Conservation (phyloP, 2,113 vertebrate species). For the Onychostruthus taczanowskii region DNA sequence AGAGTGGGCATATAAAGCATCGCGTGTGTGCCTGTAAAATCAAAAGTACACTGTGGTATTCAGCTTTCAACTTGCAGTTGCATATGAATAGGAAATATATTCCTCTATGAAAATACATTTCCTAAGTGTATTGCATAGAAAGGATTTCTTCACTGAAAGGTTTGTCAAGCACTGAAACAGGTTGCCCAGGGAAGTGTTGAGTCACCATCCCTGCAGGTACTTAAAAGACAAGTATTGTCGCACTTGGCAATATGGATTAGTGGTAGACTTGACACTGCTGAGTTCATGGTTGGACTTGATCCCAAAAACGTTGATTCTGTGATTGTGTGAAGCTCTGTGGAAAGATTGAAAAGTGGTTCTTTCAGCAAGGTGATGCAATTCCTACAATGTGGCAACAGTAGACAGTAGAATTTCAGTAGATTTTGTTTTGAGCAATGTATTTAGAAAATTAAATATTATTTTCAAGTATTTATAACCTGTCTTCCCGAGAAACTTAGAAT, state of each 20-base stretch:
- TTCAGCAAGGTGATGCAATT: background rate
- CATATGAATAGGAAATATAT: background rate
- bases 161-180: background rate
- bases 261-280: background rate
- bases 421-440: background rate
- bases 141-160: background rate
- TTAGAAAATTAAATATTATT: background rate
- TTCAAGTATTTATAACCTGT: background rate
- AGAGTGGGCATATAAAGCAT: background rate
- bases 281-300: background rate
- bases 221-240: background rate
- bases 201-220: background rate
- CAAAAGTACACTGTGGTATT: background rate
- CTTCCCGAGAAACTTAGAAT: background rate
- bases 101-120: background rate
- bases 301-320: background rate
- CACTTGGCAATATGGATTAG: background rate
- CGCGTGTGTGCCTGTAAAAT: background rate
- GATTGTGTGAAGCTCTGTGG: background rate
- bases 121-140: background rate
- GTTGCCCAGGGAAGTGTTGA: background rate
- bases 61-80: background rate
- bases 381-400: background rate
- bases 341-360: background rate
- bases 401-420: background rate